phyloP scores from a whole-genome alignment of 2,797 vertebrate genomes.

The Pyrocephalus nanus region DNA sequence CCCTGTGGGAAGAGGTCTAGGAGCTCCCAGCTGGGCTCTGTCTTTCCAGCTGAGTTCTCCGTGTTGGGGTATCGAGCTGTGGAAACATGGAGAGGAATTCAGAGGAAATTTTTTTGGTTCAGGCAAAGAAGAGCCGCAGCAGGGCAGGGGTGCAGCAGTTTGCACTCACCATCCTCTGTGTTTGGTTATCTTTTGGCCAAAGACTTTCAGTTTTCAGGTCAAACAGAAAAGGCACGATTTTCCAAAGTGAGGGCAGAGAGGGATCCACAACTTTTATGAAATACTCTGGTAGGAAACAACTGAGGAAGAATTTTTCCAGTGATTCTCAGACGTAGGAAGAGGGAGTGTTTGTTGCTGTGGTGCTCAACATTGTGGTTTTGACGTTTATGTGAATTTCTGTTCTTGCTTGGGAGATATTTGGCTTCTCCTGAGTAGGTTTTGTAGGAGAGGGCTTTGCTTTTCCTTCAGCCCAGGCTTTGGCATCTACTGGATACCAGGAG shows the following conservation, averaged over 20 bases:
- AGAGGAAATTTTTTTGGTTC: neutral
- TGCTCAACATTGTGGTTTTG: neutral
- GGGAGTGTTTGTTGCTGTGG: neutral
- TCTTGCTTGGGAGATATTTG: neutral
- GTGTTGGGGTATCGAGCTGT: neutral
- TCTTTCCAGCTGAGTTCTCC: neutral
- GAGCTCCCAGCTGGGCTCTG: neutral
- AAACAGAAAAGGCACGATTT: neutral
- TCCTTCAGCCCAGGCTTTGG: neutral
- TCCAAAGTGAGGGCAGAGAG: neutral
- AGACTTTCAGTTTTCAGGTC: neutral
- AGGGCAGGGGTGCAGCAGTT: neutral
- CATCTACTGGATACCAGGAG: neutral
- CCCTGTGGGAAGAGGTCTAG: neutral
- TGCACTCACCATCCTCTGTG: neutral
- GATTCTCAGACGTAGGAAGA: neutral
- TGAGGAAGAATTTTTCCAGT: neutral
- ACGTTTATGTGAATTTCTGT: neutral
- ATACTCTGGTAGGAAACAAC: neutral
- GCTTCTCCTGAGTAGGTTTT: neutral
- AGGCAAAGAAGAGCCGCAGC: neutral
- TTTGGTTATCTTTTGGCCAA: neutral
- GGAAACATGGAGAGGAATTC: neutral
- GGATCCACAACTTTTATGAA: neutral
- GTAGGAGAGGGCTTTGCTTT: neutral